Evolutionary conservation across 2,888 invertebrate species (phyloP).

Genomic region (Parnassius orleans): DNA sequence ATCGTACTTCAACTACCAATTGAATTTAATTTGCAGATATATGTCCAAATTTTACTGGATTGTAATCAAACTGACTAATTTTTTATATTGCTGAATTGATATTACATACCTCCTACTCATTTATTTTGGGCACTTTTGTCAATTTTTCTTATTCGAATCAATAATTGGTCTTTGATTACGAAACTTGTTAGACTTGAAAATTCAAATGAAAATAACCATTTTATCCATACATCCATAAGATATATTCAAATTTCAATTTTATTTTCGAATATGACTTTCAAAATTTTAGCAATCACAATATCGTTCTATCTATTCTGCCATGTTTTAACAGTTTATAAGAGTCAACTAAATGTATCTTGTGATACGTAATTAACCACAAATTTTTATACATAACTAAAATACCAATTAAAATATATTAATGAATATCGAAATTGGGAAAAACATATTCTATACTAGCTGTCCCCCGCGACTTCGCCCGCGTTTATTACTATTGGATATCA

Average conservation of each 20-base stretch:
- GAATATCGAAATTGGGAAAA: slow-evolving; percentile 13
- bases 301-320: not conserved
- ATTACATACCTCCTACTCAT: too few species aligned
- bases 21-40: too few species aligned
- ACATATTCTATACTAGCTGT: not conserved
- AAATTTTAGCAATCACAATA: not conserved
- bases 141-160: not conserved
- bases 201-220: not conserved
- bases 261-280: not conserved
- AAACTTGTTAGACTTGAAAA: not conserved
- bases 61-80: too few species aligned
- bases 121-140: too few species aligned
- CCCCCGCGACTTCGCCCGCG: too few species aligned
- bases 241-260: too few species aligned
- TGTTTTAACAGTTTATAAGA: not conserved
- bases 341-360: not conserved
- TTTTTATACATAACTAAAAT: slow-evolving; percentile 7
- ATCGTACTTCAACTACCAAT: too few species aligned
- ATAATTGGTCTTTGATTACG: too few species aligned
- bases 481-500: too few species aligned
- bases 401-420: slow-evolving; percentile 17
- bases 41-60: too few species aligned
- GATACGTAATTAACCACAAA: slow-evolving; percentile 11
- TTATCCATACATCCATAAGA: not conserved
- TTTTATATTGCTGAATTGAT: too few species aligned